Conservation (phyloP, 2,888 invertebrate genomes). For the Melanostoma mellinum region DNA sequence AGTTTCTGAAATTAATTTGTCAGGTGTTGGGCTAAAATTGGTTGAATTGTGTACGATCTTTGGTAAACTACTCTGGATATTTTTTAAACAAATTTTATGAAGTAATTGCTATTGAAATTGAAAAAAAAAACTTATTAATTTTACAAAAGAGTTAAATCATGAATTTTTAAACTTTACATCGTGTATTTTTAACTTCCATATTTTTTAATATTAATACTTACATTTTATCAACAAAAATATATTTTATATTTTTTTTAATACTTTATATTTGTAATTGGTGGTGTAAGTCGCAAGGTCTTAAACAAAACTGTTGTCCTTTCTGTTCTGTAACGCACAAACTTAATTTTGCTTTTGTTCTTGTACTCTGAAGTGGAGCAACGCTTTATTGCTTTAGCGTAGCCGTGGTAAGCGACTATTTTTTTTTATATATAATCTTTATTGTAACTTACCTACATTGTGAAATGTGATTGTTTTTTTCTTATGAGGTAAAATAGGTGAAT, state of each 20-base stretch:
- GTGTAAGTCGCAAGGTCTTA: conserved; percentile 71
- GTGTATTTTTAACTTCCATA: conserved; percentile 70
- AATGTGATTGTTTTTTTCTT: conserved; percentile 36
- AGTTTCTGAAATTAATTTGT: conserved; percentile 77
- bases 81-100: conserved; percentile 21
- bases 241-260: conserved; percentile 45
- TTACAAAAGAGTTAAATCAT: conserved; percentile 44
- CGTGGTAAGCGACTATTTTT: conserved; percentile 48
- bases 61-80: conserved; percentile 42
- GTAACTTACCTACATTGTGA: conserved; percentile 13
- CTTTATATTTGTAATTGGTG: conserved; percentile 68
- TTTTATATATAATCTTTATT: conserved; percentile 14
- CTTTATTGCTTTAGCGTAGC: conserved; percentile 67
- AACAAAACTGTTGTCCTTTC: conserved; percentile 66
- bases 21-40: conserved; percentile 80
- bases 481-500: conserved; percentile 41
- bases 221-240: conserved; percentile 23
- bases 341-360: conserved; percentile 69
- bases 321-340: conserved; percentile 63
- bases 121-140: neutral
- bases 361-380: conserved; percentile 61
- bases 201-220: conserved; percentile 53
- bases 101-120: conserved; percentile 14
- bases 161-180: conserved; percentile 62
- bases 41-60: conserved; percentile 50